A percentile compares a stretch with the other conserved stretches of the same genome.
Conservation (phyloP, 2,797 vertebrate genomes). For the Sparus aurata region DNA sequence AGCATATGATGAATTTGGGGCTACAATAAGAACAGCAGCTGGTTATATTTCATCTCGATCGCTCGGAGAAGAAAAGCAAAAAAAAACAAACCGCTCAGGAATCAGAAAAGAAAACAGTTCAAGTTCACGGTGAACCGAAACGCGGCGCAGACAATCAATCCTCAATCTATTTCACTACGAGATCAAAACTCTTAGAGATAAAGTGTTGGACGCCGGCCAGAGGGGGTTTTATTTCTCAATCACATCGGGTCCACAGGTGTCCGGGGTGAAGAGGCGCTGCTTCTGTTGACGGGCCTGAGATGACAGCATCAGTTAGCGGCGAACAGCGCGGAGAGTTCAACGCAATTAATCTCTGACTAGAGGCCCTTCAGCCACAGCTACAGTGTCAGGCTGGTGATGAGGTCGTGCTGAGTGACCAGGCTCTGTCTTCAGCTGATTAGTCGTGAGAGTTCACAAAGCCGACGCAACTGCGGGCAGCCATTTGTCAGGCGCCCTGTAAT, state of each 20-base stretch:
- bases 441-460: conserved; percentile 75
- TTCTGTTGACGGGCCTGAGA: conserved; percentile 43
- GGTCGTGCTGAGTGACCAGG: conserved; percentile 74
- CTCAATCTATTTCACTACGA: conserved; percentile 52
- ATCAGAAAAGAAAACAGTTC: conserved; percentile 10
- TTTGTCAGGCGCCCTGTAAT: conserved; percentile 79
- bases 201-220: conserved; percentile 53
- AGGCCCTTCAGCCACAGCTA: conserved; percentile 68
- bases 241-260: conserved; percentile 39
- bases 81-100: conserved; percentile 12
- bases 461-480: conserved; percentile 59
- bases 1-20: conserved; percentile 14
- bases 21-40: conserved; percentile 19
- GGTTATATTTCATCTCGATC: conserved; percentile 39
- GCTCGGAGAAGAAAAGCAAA: conserved; percentile 10
- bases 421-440: conserved; percentile 79
- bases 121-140: conserved; percentile 25
- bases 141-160: conserved; percentile 60
- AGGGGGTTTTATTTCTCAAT: conserved; percentile 51
- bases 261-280: conserved; percentile 30
- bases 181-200: conserved; percentile 56
- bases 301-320: conserved; percentile 53
- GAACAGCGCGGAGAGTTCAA: conserved; percentile 38
- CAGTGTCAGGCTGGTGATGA: conserved; percentile 73
- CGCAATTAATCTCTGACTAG: conserved; percentile 73